These are phyloP conservation scores for Orthonyx spaldingii DNA, from an alignment of 2,113 vertebrate genomes.

Conservation along the genomic window DNA sequence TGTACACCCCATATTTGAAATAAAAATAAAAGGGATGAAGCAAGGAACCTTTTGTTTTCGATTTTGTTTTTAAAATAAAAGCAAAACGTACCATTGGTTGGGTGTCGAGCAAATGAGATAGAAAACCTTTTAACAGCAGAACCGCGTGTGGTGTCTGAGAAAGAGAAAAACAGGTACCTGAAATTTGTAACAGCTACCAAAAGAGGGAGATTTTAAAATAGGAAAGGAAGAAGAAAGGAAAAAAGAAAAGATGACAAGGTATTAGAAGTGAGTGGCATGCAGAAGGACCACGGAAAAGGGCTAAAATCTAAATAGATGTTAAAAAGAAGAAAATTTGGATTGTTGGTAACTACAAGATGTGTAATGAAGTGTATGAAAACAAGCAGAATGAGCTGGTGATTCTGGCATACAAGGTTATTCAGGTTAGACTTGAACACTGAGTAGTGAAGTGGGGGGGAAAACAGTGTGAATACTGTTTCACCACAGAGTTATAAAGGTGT, in stretches of 20 bases:
- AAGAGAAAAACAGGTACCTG: slow-evolving; percentile 95
- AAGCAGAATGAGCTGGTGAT: slow-evolving; percentile 66
- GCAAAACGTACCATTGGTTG: slow-evolving; percentile 96
- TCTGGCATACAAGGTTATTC: slow-evolving; percentile 53
- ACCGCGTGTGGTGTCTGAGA: slow-evolving; percentile 92
- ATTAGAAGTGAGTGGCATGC: slow-evolving; percentile 76
- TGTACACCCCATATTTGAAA: slow-evolving; percentile 69
- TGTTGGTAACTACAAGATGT: slow-evolving; percentile 57
- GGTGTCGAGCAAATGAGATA: slow-evolving; percentile 97
- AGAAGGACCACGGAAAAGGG: slow-evolving; percentile 60
- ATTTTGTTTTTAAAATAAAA: slow-evolving; percentile 81
- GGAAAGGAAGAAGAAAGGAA: slow-evolving; percentile 63
- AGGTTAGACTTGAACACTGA: slow-evolving; percentile 35
- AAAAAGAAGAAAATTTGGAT: slow-evolving; percentile 66
- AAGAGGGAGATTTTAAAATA: slow-evolving; percentile 74
- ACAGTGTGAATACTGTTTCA: slow-evolving; percentile 33
- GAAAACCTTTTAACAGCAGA: slow-evolving; percentile 97
- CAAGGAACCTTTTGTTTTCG: slow-evolving; percentile 70
- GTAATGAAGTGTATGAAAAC: slow-evolving; percentile 67
- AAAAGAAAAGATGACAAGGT: slow-evolving; percentile 49
- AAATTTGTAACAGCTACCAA: slow-evolving; percentile 87
- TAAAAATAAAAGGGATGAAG: slow-evolving; percentile 75
- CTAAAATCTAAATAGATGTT: slow-evolving; percentile 65
- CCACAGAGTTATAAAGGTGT: slow-evolving; percentile 25
- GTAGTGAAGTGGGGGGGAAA: not conserved